These are phyloP conservation scores for Parasteatoda lunata DNA, from an alignment of 2,888 invertebrate species.

Conservation along the genomic window DNA sequence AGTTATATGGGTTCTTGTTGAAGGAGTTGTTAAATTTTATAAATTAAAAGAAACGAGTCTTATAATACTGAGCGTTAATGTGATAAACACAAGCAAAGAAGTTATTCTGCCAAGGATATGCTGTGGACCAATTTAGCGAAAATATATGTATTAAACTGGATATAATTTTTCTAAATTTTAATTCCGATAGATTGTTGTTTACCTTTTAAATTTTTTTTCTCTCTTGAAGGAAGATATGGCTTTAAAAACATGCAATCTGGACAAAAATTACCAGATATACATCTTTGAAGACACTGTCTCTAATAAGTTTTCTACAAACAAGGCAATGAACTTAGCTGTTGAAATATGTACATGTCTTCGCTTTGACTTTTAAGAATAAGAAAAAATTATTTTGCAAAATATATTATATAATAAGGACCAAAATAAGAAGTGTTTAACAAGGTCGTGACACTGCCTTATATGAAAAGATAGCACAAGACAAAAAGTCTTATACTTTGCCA, in stretches of 20 bases:
- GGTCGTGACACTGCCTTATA: too few species aligned
- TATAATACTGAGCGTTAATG: neutral
- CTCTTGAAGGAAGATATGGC: neutral
- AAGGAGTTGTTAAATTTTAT: neutral
- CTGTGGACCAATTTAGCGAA: neutral
- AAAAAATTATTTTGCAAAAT: too few species aligned
- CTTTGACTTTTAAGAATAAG: too few species aligned
- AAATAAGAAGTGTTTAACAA: too few species aligned
- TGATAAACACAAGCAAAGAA: neutral
- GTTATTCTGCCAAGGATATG: neutral
- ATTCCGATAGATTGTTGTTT: neutral
- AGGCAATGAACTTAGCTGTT: too few species aligned
- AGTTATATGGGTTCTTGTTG: too few species aligned
- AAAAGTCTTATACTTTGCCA: too few species aligned
- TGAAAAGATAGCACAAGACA: too few species aligned
- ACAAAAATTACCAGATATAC: neutral
- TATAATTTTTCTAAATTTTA: neutral
- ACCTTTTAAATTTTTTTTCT: neutral
- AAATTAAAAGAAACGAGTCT: neutral
- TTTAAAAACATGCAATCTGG: neutral
- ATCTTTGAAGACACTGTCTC: too few species aligned
- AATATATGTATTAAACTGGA: neutral
- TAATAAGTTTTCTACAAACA: too few species aligned
- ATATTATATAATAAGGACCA: too few species aligned
- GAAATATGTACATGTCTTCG: too few species aligned